These are phyloP conservation scores for Parapristionchus giblindavisi DNA, from an alignment of 2,888 invertebrate species.

Conservation along the genomic window DNA sequence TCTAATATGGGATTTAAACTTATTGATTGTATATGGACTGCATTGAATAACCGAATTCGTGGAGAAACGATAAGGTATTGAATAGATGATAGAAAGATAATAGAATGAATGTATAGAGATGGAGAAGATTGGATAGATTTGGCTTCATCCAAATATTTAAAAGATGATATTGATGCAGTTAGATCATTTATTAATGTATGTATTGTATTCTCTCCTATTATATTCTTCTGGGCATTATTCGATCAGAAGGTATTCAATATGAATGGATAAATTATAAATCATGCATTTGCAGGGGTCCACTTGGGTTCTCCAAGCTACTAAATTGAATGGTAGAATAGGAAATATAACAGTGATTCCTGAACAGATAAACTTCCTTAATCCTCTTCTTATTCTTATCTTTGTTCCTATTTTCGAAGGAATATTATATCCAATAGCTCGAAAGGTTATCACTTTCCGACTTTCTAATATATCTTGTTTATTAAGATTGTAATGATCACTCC, in stretches of 20 bases:
- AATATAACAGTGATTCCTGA: constrained; percentile 77
- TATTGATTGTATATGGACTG: constrained; percentile 42
- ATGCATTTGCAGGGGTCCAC: constrained; percentile 58
- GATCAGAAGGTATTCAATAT: constrained; percentile 70
- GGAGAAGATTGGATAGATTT: constrained; percentile 15
- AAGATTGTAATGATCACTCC: constrained; percentile 76
- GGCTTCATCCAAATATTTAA: background rate
- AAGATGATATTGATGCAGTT: background rate
- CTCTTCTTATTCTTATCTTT: constrained; percentile 71
- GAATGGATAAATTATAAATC: background rate
- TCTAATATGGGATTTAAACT: constrained; percentile 61
- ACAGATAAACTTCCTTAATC: constrained; percentile 85
- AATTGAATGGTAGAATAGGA: constrained; percentile 71
- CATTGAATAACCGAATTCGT: constrained; percentile 42
- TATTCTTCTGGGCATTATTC: constrained; percentile 74
- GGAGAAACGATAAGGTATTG: too few species aligned
- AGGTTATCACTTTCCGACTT: constrained; percentile 42
- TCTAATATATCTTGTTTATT: background rate
- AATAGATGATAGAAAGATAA: background rate
- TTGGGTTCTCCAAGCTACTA: constrained; percentile 71
- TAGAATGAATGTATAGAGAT: background rate
- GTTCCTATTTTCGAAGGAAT: constrained; percentile 73
- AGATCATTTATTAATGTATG: constrained; percentile 62
- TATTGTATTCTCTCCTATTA: constrained; percentile 72
- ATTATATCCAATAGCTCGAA: constrained; percentile 71